Evolutionary conservation across 2,113 vertebrate genomes (phyloP).

Genomic region (Eublepharis macularius): DNA sequence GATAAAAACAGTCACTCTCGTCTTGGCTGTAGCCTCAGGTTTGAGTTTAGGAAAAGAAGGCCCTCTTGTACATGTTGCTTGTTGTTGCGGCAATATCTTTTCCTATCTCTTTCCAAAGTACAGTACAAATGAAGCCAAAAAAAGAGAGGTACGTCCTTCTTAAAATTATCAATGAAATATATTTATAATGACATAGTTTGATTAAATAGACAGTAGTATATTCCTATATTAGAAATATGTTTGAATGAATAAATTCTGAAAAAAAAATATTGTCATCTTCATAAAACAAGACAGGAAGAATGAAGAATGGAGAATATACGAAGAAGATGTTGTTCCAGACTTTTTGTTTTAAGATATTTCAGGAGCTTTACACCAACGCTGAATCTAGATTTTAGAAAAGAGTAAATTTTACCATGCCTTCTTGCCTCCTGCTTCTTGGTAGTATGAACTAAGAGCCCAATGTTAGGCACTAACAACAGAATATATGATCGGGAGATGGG

Average conservation of each 20-base stretch:
- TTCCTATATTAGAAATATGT: background rate
- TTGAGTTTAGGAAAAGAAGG: constrained; percentile 98
- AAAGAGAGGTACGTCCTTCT: constrained; percentile 86
- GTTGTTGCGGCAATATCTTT: constrained; percentile 99
- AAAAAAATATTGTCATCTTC: background rate
- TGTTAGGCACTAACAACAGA: background rate
- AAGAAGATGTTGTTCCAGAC: background rate
- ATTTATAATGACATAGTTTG: background rate
- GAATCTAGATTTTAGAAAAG: background rate
- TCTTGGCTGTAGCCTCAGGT: constrained; percentile 95
- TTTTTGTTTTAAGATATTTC: background rate
- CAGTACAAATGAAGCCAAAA: constrained; percentile 99
- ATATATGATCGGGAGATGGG: too few species aligned
- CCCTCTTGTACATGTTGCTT: constrained; percentile 96
- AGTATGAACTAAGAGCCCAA: background rate
- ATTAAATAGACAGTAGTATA: background rate
- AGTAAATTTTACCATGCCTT: background rate
- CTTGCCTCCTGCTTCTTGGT: background rate
- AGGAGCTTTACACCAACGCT: background rate
- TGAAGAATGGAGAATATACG: background rate
- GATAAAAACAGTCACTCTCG: constrained; percentile 98
- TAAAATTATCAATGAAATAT: constrained; percentile 14
- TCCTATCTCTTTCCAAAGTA: constrained; percentile 99
- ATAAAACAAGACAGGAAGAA: background rate
- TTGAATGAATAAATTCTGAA: background rate